These are phyloP conservation scores for Cryptomyrus ogoouensis DNA, from an alignment of 2,113 vertebrate genomes.

Conservation along the genomic window DNA sequence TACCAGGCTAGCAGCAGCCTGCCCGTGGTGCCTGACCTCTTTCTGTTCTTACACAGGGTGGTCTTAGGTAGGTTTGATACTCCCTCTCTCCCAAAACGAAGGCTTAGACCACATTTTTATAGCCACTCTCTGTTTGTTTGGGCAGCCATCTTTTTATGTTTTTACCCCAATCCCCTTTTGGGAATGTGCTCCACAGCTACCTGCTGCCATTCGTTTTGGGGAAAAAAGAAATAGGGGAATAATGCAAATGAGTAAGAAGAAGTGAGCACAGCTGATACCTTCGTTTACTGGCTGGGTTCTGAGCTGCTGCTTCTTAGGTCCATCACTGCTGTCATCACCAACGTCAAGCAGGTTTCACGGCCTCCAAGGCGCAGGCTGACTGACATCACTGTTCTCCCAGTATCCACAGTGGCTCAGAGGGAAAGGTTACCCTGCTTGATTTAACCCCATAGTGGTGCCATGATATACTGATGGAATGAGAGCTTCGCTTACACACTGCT, in stretches of 20 bases:
- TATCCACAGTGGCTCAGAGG: slow-evolving; percentile 18
- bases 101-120: background rate
- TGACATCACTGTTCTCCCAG: slow-evolving; percentile 15
- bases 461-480: background rate
- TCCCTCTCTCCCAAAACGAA: background rate
- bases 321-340: slow-evolving; percentile 27
- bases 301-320: slow-evolving; percentile 3
- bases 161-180: slow-evolving; percentile 9
- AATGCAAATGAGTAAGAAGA: slow-evolving; percentile 13
- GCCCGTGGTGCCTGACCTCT: background rate
- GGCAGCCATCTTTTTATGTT: slow-evolving; percentile 2
- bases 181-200: slow-evolving; percentile 13
- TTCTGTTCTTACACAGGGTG: background rate
- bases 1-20: background rate
- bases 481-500: background rate
- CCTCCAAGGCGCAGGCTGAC: slow-evolving; percentile 28
- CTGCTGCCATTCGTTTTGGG: slow-evolving; percentile 32
- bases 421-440: background rate
- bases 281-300: slow-evolving; percentile 22
- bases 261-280: slow-evolving; percentile 34
- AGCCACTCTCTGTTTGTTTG: background rate
- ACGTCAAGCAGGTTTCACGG: slow-evolving; percentile 33
- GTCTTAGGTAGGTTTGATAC: background rate
- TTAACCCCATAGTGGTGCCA: background rate
- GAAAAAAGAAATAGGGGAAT: slow-evolving; percentile 39